Base-by-base conservation (phyloP, 2,113 vertebrate genomes). In the Rhynchomys soricoides region DNA sequence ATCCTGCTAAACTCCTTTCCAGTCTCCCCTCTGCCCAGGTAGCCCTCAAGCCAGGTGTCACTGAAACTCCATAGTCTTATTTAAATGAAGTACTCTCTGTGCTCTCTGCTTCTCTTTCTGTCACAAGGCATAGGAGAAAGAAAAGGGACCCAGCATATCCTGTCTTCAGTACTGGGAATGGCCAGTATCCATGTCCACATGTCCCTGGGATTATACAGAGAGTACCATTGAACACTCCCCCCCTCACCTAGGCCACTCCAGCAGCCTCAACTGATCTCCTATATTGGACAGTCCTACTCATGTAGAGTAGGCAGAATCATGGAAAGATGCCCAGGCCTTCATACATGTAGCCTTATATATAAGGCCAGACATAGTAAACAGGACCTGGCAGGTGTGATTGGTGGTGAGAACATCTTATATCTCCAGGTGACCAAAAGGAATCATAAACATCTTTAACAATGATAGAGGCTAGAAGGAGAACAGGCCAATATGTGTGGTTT, bases 191-290 rank as follows among this genome's bases (percentile, higher is more conserved):
- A 4, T 0, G 31, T 43, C n/a, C 29, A 43, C n/a, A 2, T 66
- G 73, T 45, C 52, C n/a, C 71, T 15, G 17, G 26, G 43, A 71
- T 0, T 0, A 55, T 10, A 37, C 0, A 12, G 8, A 15, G 40
- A 48, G 9, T 0, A 0, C 3, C 1, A 2, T 0, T 22, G 48
- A 5, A 6, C 0, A 24, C 45, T 37, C 6, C 9, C 37, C 17
- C 34, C 74, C 62, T 40, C 9, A 43, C 59, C 57, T 0, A 45
- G 88, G 40, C 55, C 48, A 13, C 26, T 17, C 8, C 68, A 15
- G 34, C n/a, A 29, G 13, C 81, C 57, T 55, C 26, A 3, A 19
- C 15, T 1, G 24, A n/a, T 15, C 55, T 70, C n/a, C 29, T 11
- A 2, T 9, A 83, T 48, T 26, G 77, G 12, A 73, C 11, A 0